phyloP scores from a whole-genome alignment of 2,113 vertebrate genomes.

The Eptesicus fuscus region DNA sequence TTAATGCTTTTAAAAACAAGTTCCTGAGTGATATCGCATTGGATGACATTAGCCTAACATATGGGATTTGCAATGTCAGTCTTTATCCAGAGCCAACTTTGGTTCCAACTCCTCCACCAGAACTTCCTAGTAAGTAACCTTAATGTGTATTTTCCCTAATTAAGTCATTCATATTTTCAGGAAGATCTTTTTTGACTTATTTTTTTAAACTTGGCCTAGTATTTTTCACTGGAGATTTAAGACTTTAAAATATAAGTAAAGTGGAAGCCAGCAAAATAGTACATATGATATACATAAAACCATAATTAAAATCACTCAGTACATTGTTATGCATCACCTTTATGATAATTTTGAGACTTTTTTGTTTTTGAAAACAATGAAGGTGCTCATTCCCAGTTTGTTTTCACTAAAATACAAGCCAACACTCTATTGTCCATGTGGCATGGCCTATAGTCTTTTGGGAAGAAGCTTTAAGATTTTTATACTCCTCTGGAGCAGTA shows the following conservation, averaged over 20 bases:
- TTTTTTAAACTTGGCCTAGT: not conserved
- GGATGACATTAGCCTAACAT: constrained; percentile 88
- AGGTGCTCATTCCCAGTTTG: not conserved
- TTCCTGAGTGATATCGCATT: constrained; percentile 87
- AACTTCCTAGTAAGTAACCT: constrained; percentile 83
- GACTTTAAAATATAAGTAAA: not conserved
- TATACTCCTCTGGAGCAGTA: not conserved
- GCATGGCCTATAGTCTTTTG: not conserved
- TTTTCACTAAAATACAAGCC: not conserved
- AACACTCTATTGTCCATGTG: not conserved
- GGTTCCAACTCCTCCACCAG: constrained; percentile 79
- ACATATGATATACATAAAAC: not conserved
- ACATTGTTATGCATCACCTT: not conserved
- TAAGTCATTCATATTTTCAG: not conserved
- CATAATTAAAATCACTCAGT: not conserved
- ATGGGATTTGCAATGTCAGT: constrained; percentile 81
- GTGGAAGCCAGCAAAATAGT: not conserved
- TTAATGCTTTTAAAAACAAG: constrained; percentile 85
- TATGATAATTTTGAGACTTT: not conserved
- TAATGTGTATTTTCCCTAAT: not conserved
- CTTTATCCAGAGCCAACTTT: constrained; percentile 88
- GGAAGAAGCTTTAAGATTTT: not conserved
- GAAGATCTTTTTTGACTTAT: not conserved
- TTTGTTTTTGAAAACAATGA: not conserved
- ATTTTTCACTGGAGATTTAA: not conserved